Evolutionary conservation across 1,140 invertebrate species (phyloP).

Genomic region (Cydia pomonella): DNA sequence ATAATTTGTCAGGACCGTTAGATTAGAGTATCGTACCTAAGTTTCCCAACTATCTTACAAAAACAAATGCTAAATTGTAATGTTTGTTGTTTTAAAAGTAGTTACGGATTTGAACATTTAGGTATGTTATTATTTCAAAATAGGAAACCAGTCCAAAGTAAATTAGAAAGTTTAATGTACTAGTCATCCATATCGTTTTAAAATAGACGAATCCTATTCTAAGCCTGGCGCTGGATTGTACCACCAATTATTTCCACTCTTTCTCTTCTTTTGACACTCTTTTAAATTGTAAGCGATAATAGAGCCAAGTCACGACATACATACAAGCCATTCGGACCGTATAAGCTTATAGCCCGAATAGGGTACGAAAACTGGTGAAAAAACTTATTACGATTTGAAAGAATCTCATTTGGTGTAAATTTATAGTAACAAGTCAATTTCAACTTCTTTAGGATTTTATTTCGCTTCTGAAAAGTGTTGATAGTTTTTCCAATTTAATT

Average conservation of each 20-base stretch:
- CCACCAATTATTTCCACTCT: conserved; percentile 26
- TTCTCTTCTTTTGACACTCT: conserved; percentile 19
- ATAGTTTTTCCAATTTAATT: neutral
- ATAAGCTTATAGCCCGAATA: conserved; percentile 4
- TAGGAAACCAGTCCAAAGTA: conserved; percentile 11
- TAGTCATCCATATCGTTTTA: conserved; percentile 29
- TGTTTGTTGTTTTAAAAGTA: too few relatives aligned
- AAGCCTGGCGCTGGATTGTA: conserved; percentile 18
- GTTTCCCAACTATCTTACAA: too few relatives aligned
- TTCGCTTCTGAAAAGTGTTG: neutral
- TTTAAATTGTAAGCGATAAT: conserved; percentile 9
- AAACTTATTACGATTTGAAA: conserved; percentile 29
- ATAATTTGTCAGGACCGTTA: too few relatives aligned
- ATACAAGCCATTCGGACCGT: conserved; percentile 7
- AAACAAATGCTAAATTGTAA: too few relatives aligned
- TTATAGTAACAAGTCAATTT: conserved; percentile 9
- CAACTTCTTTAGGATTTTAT: conserved; percentile 11
- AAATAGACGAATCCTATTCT: conserved; percentile 18
- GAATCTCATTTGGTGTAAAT: conserved; percentile 25
- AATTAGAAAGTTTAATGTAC: conserved; percentile 28
- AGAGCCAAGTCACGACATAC: conserved; percentile 26
- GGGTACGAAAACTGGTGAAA: conserved; percentile 18
- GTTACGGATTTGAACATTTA: neutral
- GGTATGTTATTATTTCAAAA: neutral
- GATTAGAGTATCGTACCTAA: too few relatives aligned